A percentile compares a stretch with the other conserved stretches of the same genome.
Conservation (phyloP, 2,113 vertebrate genomes). For the Baryphthengus martii region DNA sequence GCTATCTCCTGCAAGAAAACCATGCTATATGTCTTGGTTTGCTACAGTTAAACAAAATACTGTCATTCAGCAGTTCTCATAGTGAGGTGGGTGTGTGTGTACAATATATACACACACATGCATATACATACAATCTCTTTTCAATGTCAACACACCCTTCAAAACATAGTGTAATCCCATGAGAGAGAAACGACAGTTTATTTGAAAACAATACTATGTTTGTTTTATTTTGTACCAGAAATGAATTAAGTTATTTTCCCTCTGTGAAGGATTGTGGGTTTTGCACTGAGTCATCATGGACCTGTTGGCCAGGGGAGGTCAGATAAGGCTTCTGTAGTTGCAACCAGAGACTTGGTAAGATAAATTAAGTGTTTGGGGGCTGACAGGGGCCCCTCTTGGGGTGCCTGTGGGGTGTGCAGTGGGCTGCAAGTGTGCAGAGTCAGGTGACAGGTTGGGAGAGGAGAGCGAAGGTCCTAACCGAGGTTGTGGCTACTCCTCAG, state of each 20-base stretch:
- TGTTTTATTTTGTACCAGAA: background rate
- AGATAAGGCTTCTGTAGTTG: background rate
- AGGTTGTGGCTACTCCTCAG: background rate
- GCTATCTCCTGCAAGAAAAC: background rate
- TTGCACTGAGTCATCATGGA: background rate
- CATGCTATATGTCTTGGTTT: background rate
- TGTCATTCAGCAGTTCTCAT: background rate
- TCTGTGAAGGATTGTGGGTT: background rate
- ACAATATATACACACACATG: background rate
- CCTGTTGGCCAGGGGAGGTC: background rate
- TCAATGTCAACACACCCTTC: background rate
- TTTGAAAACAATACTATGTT: background rate
- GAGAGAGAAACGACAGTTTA: background rate
- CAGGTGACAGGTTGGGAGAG: background rate
- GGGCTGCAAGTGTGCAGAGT: background rate
- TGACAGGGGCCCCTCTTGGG: background rate
- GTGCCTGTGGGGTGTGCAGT: background rate
- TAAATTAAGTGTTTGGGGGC: background rate
- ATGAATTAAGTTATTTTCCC: background rate
- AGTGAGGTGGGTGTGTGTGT: background rate
- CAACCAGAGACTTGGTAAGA: background rate
- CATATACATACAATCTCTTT: background rate
- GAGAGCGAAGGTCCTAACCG: accelerated
- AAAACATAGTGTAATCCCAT: background rate
- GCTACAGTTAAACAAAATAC: background rate